Evolutionary conservation across 2,888 invertebrate species (phyloP).

Genomic region (Sesia apiformis): DNA sequence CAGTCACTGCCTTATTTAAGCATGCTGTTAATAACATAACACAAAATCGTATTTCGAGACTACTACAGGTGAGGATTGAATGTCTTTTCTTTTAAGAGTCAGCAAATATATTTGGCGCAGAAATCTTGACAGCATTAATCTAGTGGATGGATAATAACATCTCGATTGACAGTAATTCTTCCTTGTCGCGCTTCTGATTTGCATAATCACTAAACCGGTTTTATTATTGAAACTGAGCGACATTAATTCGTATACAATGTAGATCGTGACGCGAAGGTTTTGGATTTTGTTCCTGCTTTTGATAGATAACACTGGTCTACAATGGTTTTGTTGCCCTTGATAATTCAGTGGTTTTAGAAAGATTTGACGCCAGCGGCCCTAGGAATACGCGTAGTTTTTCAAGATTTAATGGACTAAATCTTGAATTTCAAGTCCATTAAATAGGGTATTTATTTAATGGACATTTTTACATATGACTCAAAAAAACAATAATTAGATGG

Average conservation of each 20-base stretch:
- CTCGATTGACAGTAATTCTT: conserved; percentile 49
- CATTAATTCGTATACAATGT: conserved; percentile 24
- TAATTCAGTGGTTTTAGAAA: too few relatives aligned
- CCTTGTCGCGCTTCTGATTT: conserved; percentile 45
- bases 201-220: conserved; percentile 42
- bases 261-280: conserved; percentile 14
- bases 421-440: too few relatives aligned
- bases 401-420: too few relatives aligned
- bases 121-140: conserved; percentile 27
- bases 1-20: conserved; percentile 13
- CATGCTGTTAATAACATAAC: background rate
- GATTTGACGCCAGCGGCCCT: too few relatives aligned
- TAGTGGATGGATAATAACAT: conserved; percentile 36
- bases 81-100: background rate
- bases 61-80: background rate
- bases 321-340: too few relatives aligned
- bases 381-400: too few relatives aligned
- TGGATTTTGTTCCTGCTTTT: background rate
- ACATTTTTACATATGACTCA: too few relatives aligned
- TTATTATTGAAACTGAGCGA: conserved; percentile 19
- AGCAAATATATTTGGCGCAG: conserved; percentile 13
- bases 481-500: too few relatives aligned
- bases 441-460: too few relatives aligned
- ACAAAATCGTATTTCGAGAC: background rate
- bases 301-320: too few relatives aligned